A percentile compares a stretch with the other conserved stretches of the same genome.
Conservation (phyloP, 1,140 invertebrate genomes). For the Drosophila obscura region DNA sequence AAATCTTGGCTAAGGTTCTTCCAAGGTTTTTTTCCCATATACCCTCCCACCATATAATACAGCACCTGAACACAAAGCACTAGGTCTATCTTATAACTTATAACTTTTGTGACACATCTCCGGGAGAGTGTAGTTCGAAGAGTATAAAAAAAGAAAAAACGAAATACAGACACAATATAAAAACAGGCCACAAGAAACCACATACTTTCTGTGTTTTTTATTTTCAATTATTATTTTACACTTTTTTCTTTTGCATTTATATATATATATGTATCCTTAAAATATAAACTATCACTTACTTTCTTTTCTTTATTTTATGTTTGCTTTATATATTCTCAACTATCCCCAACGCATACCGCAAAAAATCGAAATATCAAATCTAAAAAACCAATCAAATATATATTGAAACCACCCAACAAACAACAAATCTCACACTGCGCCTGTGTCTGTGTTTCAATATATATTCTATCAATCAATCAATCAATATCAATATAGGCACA, state of each 20-base stretch:
- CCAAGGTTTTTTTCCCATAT: slow-evolving; percentile 15
- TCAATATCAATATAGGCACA: slow-evolving; percentile 73
- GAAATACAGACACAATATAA: slow-evolving; percentile 24
- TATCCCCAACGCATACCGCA: slow-evolving; percentile 75
- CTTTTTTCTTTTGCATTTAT: slow-evolving; percentile 46
- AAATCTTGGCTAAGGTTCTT: slow-evolving; percentile 37
- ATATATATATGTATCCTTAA: slow-evolving; percentile 51
- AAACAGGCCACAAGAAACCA: slow-evolving; percentile 32
- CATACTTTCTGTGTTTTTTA: slow-evolving; percentile 42
- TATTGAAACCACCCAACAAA: slow-evolving; percentile 6
- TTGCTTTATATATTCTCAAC: slow-evolving; percentile 75
- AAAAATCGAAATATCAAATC: slow-evolving; percentile 45
- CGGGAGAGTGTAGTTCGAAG: slow-evolving; percentile 33
- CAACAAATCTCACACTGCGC: slow-evolving; percentile 60
- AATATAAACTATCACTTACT: slow-evolving; percentile 66
- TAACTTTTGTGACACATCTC: slow-evolving; percentile 61
- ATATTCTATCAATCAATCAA: slow-evolving; percentile 53
- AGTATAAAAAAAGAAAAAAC: slow-evolving; percentile 1
- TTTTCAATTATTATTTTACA: slow-evolving; percentile 47
- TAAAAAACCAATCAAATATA: slow-evolving; percentile 43
- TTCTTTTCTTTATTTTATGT: slow-evolving; percentile 82
- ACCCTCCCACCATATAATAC: slow-evolving; percentile 26
- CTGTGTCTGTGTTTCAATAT: slow-evolving; percentile 64
- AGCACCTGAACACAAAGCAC: slow-evolving; percentile 40
- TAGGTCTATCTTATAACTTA: slow-evolving; percentile 35